Percentiles rank a stretch among this genome's conserved stretches.
These are phyloP conservation scores for Clarias magur DNA, from an alignment of 2,113 vertebrate genomes.

Conservation along the genomic window DNA sequence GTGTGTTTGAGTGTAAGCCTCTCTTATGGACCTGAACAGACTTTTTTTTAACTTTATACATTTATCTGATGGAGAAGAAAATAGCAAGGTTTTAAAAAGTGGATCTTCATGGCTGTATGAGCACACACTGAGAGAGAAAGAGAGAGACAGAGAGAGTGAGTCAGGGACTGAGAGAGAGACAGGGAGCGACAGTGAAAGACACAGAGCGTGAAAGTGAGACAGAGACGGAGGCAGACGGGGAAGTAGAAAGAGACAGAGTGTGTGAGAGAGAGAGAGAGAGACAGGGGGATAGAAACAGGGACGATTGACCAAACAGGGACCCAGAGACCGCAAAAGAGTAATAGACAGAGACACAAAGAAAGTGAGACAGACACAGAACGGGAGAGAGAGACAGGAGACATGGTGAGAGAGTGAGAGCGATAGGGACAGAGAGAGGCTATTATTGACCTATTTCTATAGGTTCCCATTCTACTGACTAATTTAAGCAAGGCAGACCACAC, in stretches of 20 bases:
- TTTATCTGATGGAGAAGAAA: slow-evolving; percentile 32
- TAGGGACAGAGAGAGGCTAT: slow-evolving; percentile 26
- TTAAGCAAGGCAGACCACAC: slow-evolving; percentile 58
- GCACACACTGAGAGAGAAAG: not conserved
- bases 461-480: slow-evolving; percentile 64
- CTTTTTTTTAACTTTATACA: slow-evolving; percentile 17
- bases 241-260: too few relatives aligned
- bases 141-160: not conserved
- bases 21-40: not conserved
- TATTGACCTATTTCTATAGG: slow-evolving; percentile 76
- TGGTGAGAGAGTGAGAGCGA: not conserved
- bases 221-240: too few relatives aligned
- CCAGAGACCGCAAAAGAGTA: not conserved
- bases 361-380: not conserved
- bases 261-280: too few relatives aligned
- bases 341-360: not conserved
- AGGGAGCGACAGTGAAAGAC: not conserved
- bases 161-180: not conserved
- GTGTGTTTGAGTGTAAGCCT: not conserved
- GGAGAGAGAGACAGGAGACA: not conserved
- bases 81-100: slow-evolving; percentile 32
- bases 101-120: slow-evolving; percentile 21
- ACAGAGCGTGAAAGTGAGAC: too few relatives aligned
- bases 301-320: not conserved
- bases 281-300: too few relatives aligned